Conservation (phyloP, 2,888 invertebrate species). For the Galerucella nymphaeae region DNA sequence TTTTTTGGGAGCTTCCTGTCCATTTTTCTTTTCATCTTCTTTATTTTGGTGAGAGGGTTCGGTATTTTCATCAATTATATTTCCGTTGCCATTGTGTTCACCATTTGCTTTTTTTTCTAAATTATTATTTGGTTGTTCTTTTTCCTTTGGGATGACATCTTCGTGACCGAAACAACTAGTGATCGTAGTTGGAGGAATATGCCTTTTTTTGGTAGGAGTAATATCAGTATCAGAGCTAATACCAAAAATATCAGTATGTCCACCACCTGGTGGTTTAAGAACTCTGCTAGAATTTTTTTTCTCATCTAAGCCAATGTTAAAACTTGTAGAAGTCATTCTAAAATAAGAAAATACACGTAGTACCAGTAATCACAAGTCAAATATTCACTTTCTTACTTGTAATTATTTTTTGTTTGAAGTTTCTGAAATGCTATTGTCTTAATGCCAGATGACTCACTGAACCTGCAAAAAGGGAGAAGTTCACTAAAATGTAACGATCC, state of each 20-base stretch:
- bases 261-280: slow-evolving; percentile 65
- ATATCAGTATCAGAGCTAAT: slow-evolving; percentile 28
- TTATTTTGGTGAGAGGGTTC: slow-evolving; percentile 28
- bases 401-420: background rate
- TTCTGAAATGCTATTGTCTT: slow-evolving; percentile 20
- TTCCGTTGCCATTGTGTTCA: slow-evolving; percentile 27
- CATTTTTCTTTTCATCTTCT: slow-evolving; percentile 28
- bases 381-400: slow-evolving; percentile 7
- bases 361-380: background rate
- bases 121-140: slow-evolving; percentile 19
- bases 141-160: slow-evolving; percentile 20
- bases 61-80: slow-evolving; percentile 37
- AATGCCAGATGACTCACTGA: slow-evolving; percentile 31
- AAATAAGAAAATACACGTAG: slow-evolving; percentile 19
- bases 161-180: slow-evolving; percentile 40
- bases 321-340: slow-evolving; percentile 57
- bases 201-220: slow-evolving; percentile 34
- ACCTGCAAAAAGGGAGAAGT: slow-evolving; percentile 28
- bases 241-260: slow-evolving; percentile 63
- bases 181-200: slow-evolving; percentile 32
- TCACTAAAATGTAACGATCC: slow-evolving; percentile 12
- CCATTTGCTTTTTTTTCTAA: slow-evolving; percentile 18
- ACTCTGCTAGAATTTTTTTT: slow-evolving; percentile 62
- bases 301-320: slow-evolving; percentile 53
- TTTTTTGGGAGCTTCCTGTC: slow-evolving; percentile 28